Base-by-base conservation (phyloP, 2,113 vertebrate genomes). In the Tricholaema leucomelas region DNA sequence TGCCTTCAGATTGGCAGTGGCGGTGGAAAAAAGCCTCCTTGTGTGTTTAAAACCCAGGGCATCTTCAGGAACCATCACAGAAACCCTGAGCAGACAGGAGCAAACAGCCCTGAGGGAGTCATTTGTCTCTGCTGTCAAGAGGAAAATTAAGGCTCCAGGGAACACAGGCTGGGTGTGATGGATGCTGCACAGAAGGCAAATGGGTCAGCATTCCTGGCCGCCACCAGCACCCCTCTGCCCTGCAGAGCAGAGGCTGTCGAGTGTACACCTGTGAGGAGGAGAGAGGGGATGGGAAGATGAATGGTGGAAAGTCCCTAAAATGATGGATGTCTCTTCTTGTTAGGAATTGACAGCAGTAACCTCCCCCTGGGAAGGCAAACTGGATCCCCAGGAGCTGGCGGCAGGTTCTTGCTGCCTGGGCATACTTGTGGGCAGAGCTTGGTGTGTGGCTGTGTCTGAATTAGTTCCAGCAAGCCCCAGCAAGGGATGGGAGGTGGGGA, bases 91-190 rank as follows among this genome's bases (percentile, higher is more conserved):
- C 1, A 93, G 92, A 94, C 88, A 67, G 40, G 87, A 95, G 48
- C 84, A 95, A 96, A 96, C 63, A 94, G 81, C 95, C 95, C 69
- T 6, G 5, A 19, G 91, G 92, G 75, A 88, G 8, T 58, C 21
- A 92, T 96, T 95, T 93, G 87, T 96, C 87, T 93, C 77, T 72
- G 75, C 92, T 95, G 91, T 96, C 93, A 96, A 96, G 91, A 87
- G 92, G 89, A 94, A 96, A 96, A 96, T 95, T 94, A 85, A 74
- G 89, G 48, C 94, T 89, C 75, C 69, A 19, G 94, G 94, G 92
- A 78, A 91, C 60, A 56, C 13, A n/a, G 48, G 15, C 72, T 71
- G 64, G 25, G n/a, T 70, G 77, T 96, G 96, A 96, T 91, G 75
- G 94, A 94, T 95, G 92, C 85, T 64, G 48, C 38, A 80, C 85